These are phyloP conservation scores for Thera britannica DNA, from an alignment of 2,888 invertebrate species.

Conservation along the genomic window DNA sequence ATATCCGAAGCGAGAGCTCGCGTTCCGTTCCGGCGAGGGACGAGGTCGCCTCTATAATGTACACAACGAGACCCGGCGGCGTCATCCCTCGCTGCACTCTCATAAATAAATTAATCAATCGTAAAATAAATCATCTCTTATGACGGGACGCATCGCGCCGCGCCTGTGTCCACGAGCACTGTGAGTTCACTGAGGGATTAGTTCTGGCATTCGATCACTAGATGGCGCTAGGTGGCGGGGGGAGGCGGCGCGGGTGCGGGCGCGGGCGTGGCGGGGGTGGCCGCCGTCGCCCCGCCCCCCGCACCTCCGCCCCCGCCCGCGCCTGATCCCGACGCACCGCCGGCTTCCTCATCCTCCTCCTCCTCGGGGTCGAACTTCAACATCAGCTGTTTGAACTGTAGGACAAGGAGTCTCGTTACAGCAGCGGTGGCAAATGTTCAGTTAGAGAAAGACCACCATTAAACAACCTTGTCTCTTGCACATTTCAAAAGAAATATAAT, in stretches of 20 bases:
- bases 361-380: constrained; percentile 92
- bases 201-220: not conserved
- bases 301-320: constrained; percentile 82
- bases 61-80: constrained; percentile 46
- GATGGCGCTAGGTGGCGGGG: constrained; percentile 42
- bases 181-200: constrained; percentile 35
- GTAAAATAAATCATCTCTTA: constrained; percentile 41
- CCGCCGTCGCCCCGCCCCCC: constrained; percentile 80
- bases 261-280: not conserved
- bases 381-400: constrained; percentile 93
- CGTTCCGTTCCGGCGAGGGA: constrained; percentile 37
- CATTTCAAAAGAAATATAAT: too few species aligned
- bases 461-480: too few species aligned
- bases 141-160: constrained; percentile 22
- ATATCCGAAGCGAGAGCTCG: constrained; percentile 48
- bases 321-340: constrained; percentile 61
- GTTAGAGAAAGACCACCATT: too few species aligned
- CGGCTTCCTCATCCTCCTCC: constrained; percentile 88
- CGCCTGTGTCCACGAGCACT: constrained; percentile 34
- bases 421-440: not conserved
- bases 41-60: constrained; percentile 45
- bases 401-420: constrained; percentile 41
- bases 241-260: constrained; percentile 38
- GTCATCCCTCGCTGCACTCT: constrained; percentile 37
- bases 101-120: constrained; percentile 59